These are phyloP conservation scores for Autographa gamma DNA, from an alignment of 2,888 invertebrate species.

Conservation along the genomic window DNA sequence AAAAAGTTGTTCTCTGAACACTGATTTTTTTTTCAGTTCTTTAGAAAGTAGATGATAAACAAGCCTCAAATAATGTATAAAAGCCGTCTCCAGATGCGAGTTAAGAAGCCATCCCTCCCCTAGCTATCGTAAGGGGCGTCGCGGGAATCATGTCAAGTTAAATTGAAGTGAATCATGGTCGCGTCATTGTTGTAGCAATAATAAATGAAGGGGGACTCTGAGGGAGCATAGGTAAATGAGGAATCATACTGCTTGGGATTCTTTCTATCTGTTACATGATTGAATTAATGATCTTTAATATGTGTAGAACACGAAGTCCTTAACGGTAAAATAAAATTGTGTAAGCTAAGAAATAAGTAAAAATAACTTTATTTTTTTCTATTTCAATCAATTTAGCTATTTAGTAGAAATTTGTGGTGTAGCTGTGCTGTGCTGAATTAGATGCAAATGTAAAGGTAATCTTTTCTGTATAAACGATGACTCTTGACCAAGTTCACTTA, in stretches of 20 bases:
- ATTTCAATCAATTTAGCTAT: too few species aligned
- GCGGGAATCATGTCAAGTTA: constrained; percentile 4
- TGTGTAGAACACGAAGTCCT: too few species aligned
- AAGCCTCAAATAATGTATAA: neutral
- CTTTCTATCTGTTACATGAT: neutral
- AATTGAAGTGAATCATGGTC: constrained; percentile 1
- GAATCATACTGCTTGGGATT: neutral
- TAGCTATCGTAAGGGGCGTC: neutral
- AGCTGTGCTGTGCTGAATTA: too few species aligned
- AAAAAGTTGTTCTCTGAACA: neutral
- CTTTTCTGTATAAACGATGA: too few species aligned
- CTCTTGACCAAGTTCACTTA: too few species aligned
- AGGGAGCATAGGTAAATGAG: neutral
- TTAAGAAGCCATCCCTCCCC: constrained; percentile 2
- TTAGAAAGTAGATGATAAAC: neutral
- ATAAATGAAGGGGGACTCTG: constrained; percentile 1
- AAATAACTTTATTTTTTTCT: too few species aligned
- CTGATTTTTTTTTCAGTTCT: neutral
- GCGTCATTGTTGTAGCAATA: constrained; percentile 4
- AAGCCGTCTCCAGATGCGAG: neutral
- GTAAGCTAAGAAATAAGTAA: too few species aligned
- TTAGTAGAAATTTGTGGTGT: too few species aligned
- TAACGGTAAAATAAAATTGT: too few species aligned
- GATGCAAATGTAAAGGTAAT: too few species aligned
- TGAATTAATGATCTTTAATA: too few species aligned